Conservation (phyloP, 2,888 invertebrate genomes). For the Nymphalis c-album region DNA sequence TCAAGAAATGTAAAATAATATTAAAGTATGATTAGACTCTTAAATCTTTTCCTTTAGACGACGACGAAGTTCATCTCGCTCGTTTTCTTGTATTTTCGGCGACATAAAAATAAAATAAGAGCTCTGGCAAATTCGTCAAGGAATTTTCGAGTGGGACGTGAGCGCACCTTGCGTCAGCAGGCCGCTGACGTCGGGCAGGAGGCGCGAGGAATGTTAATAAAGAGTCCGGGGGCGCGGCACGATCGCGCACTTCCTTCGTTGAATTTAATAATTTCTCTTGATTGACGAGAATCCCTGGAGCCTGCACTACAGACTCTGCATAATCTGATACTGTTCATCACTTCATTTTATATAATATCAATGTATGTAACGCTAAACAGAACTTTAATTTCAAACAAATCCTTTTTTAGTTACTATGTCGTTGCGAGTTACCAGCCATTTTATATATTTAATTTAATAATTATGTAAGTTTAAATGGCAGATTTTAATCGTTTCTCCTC, state of each 20-base stretch:
- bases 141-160: slow-evolving; percentile 32
- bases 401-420: too few relatives aligned
- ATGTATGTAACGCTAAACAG: too few relatives aligned
- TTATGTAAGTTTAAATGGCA: too few relatives aligned
- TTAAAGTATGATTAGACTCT: slow-evolving; percentile 10
- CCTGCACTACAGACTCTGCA: slow-evolving; percentile 19
- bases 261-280: slow-evolving; percentile 41
- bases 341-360: slow-evolving; percentile 4
- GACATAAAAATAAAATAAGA: slow-evolving; percentile 23
- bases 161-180: slow-evolving; percentile 18
- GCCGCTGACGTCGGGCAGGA: slow-evolving; percentile 19
- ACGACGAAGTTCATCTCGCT: neutral
- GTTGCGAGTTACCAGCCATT: too few relatives aligned
- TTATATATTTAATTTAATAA: too few relatives aligned
- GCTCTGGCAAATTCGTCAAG: slow-evolving; percentile 31
- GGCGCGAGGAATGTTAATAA: slow-evolving; percentile 39
- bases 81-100: slow-evolving; percentile 2
- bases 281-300: slow-evolving; percentile 31
- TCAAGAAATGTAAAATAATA: slow-evolving; percentile 8
- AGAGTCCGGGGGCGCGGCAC: slow-evolving; percentile 28
- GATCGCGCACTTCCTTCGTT: slow-evolving; percentile 25
- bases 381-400: too few relatives aligned
- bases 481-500: too few relatives aligned
- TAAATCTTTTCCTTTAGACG: slow-evolving; percentile 4
- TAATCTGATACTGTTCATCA: slow-evolving; percentile 17